These are phyloP conservation scores for Mormyrus iriodes DNA, from an alignment of 2,113 vertebrate genomes.

Conservation along the genomic window DNA sequence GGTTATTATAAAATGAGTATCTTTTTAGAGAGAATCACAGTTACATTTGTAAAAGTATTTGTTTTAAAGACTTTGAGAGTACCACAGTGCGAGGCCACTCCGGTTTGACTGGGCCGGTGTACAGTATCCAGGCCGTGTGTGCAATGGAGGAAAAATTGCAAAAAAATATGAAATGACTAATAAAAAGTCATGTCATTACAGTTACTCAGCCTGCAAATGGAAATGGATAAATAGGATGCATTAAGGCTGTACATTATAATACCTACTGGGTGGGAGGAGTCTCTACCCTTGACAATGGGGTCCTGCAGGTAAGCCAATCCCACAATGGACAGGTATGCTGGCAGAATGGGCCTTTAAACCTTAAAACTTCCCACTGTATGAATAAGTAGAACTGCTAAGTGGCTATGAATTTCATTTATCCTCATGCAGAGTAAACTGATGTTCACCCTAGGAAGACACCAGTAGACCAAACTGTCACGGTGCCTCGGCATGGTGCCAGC, in stretches of 20 bases:
- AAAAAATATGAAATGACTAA: not conserved
- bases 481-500: no score
- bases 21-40: not conserved
- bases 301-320: not conserved
- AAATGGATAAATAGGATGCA: not conserved
- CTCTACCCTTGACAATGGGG: not conserved
- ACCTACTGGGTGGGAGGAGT: not conserved
- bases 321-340: not conserved
- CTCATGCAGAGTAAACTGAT: no score
- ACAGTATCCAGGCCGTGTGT: not conserved
- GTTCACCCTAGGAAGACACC: not conserved
- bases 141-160: not conserved
- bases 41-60: not conserved
- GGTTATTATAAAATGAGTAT: not conserved
- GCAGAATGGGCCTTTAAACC: not conserved
- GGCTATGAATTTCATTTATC: no score
- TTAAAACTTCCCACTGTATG: not conserved
- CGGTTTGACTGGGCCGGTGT: not conserved
- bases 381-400: not conserved
- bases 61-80: not conserved
- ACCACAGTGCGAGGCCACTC: not conserved
- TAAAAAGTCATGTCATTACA: not conserved
- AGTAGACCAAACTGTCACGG: not conserved
- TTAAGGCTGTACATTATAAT: not conserved
- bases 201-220: not conserved